A percentile compares a stretch with the other conserved stretches of the same genome.
These are phyloP conservation scores for Dendroctonus valens DNA, from an alignment of 1,140 invertebrate genomes.

Conservation along the genomic window DNA sequence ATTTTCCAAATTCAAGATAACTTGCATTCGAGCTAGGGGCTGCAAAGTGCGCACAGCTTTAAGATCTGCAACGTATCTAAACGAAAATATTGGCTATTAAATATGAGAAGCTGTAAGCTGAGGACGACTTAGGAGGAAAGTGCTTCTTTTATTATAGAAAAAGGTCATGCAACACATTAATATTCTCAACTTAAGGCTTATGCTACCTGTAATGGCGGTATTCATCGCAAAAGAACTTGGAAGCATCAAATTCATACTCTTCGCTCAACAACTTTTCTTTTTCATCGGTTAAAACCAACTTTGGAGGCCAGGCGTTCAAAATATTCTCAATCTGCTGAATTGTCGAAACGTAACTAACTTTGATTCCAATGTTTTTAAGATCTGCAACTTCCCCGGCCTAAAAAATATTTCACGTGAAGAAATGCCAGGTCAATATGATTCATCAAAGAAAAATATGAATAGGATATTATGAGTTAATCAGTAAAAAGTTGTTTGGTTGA, in stretches of 20 bases:
- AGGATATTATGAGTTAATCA: neutral
- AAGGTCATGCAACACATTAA: too few relatives aligned
- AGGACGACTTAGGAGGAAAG: neutral
- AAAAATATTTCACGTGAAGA: conserved; percentile 1
- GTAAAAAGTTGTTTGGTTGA: neutral
- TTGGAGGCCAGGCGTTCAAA: conserved; percentile 49
- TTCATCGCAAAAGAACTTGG: conserved; percentile 23
- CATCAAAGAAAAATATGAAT: neutral
- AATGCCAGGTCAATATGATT: neutral
- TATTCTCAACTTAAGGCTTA: too few relatives aligned
- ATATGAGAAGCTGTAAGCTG: neutral
- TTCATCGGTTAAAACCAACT: conserved; percentile 49
- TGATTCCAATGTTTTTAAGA: conserved; percentile 51
- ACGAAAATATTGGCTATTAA: neutral
- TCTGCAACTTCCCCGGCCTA: conserved; percentile 42
- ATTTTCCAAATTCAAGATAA: conserved; percentile 36
- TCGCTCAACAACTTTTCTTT: conserved; percentile 32
- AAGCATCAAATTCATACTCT: conserved; percentile 30
- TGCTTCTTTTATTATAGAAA: too few relatives aligned
- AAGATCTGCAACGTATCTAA: conserved; percentile 20
- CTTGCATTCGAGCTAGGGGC: conserved; percentile 24
- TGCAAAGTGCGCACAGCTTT: conserved; percentile 17
- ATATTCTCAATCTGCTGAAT: conserved; percentile 49
- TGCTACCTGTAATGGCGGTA: conserved; percentile 9
- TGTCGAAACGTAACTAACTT: conserved; percentile 53